Conservation (phyloP, 2,113 vertebrate species). For the Perccottus glenii region DNA sequence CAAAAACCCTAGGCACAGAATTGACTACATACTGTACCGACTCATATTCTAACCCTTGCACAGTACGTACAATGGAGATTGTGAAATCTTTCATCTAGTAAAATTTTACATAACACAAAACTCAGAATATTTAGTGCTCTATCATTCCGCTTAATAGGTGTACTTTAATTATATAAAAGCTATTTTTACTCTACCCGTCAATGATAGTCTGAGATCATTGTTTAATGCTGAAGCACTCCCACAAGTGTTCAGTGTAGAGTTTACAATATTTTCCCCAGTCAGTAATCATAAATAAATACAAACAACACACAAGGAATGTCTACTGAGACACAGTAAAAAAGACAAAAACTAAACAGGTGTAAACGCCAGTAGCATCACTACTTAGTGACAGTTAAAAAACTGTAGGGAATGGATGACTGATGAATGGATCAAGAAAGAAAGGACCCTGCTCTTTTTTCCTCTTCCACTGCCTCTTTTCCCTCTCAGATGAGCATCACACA, state of each 20-base stretch:
- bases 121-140: slow-evolving; percentile 94
- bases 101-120: slow-evolving; percentile 79
- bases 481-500: slow-evolving; percentile 67
- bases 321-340: slow-evolving; percentile 95
- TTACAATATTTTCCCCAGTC: slow-evolving; percentile 77
- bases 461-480: slow-evolving; percentile 8
- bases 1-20: slow-evolving; percentile 93
- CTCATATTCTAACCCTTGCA: slow-evolving; percentile 82
- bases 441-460: slow-evolving; percentile 31
- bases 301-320: slow-evolving; percentile 96
- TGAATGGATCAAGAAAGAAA: slow-evolving; percentile 72
- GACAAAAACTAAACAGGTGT: slow-evolving; percentile 80
- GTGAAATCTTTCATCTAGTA: slow-evolving; percentile 85
- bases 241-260: slow-evolving; percentile 85
- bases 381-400: slow-evolving; percentile 83
- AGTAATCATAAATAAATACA: slow-evolving; percentile 99
- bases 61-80: slow-evolving; percentile 76
- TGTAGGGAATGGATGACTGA: slow-evolving; percentile 80
- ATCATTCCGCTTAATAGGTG: slow-evolving; percentile 90
- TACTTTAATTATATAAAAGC: slow-evolving; percentile 81
- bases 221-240: slow-evolving; percentile 90
- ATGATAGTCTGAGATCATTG: slow-evolving; percentile 88
- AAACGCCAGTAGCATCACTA: slow-evolving; percentile 89
- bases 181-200: slow-evolving; percentile 86
- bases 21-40: slow-evolving; percentile 86